Evolutionary conservation across 2,888 invertebrate genomes (phyloP).

Genomic region (Poecilobothrus nobilitatus): DNA sequence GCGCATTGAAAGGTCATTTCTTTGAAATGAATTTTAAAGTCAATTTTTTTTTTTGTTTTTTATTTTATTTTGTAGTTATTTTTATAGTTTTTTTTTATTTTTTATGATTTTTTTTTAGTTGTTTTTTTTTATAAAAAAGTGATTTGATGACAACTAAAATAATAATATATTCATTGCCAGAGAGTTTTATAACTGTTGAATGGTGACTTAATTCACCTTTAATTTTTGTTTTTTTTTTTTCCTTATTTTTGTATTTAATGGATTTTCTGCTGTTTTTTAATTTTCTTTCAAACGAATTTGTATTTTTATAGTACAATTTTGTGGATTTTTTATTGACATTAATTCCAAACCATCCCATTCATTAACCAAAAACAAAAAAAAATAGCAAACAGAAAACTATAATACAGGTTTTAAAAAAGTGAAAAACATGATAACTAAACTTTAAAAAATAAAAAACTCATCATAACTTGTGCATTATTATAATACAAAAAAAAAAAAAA

Average conservation of each 20-base stretch:
- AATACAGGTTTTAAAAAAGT: too few relatives aligned
- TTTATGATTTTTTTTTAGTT: not conserved
- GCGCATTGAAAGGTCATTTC: too few relatives aligned
- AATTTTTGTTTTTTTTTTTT: not conserved
- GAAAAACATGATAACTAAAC: too few relatives aligned
- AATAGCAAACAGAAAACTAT: too few relatives aligned
- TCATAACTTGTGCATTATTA: too few relatives aligned
- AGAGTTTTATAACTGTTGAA: not conserved
- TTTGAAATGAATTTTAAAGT: too few relatives aligned
- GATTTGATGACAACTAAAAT: not conserved
- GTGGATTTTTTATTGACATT: not conserved
- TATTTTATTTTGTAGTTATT: too few relatives aligned
- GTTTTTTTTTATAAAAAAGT: not conserved
- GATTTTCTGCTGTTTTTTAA: not conserved
- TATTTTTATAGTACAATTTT: too few relatives aligned
- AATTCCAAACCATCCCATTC: not conserved
- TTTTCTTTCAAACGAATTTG: not conserved
- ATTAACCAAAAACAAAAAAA: not conserved
- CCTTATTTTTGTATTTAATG: not conserved
- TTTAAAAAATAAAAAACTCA: too few relatives aligned
- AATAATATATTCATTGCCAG: not conserved
- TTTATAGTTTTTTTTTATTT: too few relatives aligned
- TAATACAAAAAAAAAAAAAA: too few relatives aligned
- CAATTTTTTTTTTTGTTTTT: too few relatives aligned
- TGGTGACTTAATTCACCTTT: slow-evolving; percentile 1